These are phyloP conservation scores for Enteromius fasciolatus DNA, from an alignment of 2,797 vertebrate species.

Conservation along the genomic window DNA sequence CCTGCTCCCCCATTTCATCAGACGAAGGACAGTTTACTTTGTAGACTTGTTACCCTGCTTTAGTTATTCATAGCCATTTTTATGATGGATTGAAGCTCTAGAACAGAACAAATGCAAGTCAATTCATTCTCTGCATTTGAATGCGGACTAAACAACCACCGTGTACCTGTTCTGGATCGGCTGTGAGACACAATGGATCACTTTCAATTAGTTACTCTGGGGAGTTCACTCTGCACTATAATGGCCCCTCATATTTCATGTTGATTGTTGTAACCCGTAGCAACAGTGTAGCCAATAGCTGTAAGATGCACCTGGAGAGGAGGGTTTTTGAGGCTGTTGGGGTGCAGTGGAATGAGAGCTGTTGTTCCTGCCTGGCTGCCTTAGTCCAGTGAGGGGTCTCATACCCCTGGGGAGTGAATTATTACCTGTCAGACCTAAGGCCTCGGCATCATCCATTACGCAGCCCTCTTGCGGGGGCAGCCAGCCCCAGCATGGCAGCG, in stretches of 20 bases:
- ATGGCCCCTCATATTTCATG: slow-evolving; percentile 75
- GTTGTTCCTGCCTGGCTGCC: slow-evolving; percentile 56
- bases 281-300: slow-evolving; percentile 53
- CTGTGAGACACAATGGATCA: slow-evolving; percentile 50
- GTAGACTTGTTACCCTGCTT: slow-evolving; percentile 43
- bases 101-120: slow-evolving; percentile 28
- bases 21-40: slow-evolving; percentile 42
- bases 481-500: slow-evolving; percentile 59
- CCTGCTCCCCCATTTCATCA: slow-evolving; percentile 62
- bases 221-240: slow-evolving; percentile 47
- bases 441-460: slow-evolving; percentile 75
- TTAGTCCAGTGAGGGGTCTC: slow-evolving; percentile 69
- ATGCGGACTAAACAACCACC: slow-evolving; percentile 6
- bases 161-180: slow-evolving; percentile 28
- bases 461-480: slow-evolving; percentile 66
- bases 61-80: slow-evolving; percentile 46
- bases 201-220: slow-evolving; percentile 55
- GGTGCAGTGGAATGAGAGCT: slow-evolving; percentile 30
- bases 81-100: slow-evolving; percentile 45
- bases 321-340: slow-evolving; percentile 42
- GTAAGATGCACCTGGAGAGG: slow-evolving; percentile 61
- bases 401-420: slow-evolving; percentile 79
- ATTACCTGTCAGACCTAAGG: slow-evolving; percentile 77
- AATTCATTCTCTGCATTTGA: slow-evolving; percentile 26
- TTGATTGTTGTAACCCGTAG: slow-evolving; percentile 52